A percentile compares a stretch with the other conserved stretches of the same genome.
phyloP scores from a whole-genome alignment of 2,113 vertebrate species.

The Sceloporus undulatus region DNA sequence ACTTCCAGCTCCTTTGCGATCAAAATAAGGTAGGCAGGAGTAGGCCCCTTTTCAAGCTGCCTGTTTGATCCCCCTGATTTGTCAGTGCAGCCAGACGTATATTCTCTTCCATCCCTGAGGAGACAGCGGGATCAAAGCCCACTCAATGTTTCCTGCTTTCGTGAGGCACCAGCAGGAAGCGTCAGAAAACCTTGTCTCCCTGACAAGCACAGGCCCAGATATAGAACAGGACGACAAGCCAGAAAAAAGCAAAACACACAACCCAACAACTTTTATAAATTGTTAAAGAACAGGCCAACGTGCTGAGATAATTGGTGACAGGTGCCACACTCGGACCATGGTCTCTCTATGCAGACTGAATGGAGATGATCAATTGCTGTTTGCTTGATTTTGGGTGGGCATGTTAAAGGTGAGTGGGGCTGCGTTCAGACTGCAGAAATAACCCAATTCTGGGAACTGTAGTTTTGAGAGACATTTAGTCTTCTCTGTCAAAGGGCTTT shows the following conservation, averaged over 20 bases:
- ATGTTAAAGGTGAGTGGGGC: background rate
- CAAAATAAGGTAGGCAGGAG: constrained; percentile 8
- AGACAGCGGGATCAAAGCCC: constrained; percentile 27
- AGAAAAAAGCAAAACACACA: no score
- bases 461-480: no score
- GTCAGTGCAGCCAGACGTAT: constrained; percentile 9
- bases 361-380: background rate
- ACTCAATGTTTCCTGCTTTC: background rate
- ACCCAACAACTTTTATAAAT: background rate
- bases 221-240: background rate
- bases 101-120: constrained; percentile 6
- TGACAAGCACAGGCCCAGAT: constrained; percentile 4
- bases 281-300: background rate
- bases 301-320: background rate
- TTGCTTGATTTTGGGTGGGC: background rate
- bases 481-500: no score
- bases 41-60: background rate
- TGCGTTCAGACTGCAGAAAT: no score
- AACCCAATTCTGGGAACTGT: no score
- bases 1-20: background rate
- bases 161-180: background rate
- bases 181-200: background rate
- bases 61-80: constrained; percentile 20
- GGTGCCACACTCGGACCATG: no score
- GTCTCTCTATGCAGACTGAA: background rate